Evolutionary conservation across 2,888 invertebrate genomes (phyloP), one percentile per base, ranked within the genome.

Genomic region (Drosophila putrida): DNA sequence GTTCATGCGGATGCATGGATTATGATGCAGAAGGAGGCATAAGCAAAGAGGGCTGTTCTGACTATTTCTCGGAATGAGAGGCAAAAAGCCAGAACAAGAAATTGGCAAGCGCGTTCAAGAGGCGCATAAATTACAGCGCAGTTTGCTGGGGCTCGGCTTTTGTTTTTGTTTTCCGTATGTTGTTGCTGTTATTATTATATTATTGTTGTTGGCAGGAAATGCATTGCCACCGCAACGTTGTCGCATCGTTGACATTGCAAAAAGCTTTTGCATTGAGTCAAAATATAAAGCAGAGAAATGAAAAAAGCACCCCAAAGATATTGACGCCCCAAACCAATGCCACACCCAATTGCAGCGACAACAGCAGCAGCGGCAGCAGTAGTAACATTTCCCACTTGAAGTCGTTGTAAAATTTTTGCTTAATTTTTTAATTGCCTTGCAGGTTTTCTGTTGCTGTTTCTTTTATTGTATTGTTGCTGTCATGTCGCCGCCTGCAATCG

Each of bases 41-140:
- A 38, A 39, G 6, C 10, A 44, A 41, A 20, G 10, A 35, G 62
- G 41, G 36, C 13, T 25, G 61, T 54, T 54, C 43, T 39, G 51
- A 71, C 70, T 53, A 69, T 64, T 80, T 81, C 82, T 80, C 67
- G 74, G 78, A 82, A 82, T 46, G 64, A 64, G 38, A 61, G 31
- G 41, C 63, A 62, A 51, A 63, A 65, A 74, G 55, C 78, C 60
- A 78, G 65, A 73, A 73, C 66, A 71, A 71, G 86, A 77, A 83
- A 84, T 84, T 78, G 86, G 83, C 84, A 84, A 87, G 80, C 82
- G 82, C 83, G 86, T 83, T 75, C 71, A 84, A 84, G 80, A 84
- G 80, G 75, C 87, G 87, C 85, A 85, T 85, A 85, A 84, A 85
- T 85, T 85, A 87, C 78, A 60, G 69, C 57, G 50, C 59, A 57